Percentiles rank a stretch among this genome's conserved stretches.
phyloP scores from a whole-genome alignment of 2,888 invertebrate genomes.

The Sussaba pulchella region DNA sequence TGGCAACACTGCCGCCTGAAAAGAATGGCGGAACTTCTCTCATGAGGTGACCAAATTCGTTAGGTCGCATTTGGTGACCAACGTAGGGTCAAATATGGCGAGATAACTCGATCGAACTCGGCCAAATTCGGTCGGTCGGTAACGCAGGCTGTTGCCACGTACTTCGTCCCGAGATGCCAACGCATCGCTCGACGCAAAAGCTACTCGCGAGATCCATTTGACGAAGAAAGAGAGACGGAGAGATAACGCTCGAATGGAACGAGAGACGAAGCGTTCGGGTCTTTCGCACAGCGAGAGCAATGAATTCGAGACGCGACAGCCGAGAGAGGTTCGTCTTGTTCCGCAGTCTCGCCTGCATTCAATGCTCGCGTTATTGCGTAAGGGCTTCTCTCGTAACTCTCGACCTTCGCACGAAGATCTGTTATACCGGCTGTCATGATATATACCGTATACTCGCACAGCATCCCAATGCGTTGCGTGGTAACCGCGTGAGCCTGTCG shows the following conservation, averaged over 20 bases:
- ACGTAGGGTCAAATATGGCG: no score
- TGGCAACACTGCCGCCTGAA: no score
- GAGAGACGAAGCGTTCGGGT: constrained; percentile 3
- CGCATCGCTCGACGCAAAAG: background rate
- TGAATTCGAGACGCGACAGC: constrained; percentile 52
- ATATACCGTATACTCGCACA: background rate
- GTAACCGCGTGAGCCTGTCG: no score
- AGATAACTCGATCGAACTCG: no score
- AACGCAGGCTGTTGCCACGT: background rate
- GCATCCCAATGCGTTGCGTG: no score
- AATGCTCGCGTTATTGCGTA: constrained; percentile 26
- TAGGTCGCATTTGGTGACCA: no score
- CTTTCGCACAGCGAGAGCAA: constrained; percentile 41
- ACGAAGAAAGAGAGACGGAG: constrained; percentile 11
- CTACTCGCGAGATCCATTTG: constrained; percentile 2
- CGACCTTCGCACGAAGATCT: constrained; percentile 34
- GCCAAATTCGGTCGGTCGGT: background rate
- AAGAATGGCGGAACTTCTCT: no score
- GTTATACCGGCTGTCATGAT: constrained; percentile 9
- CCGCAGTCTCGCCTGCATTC: constrained; percentile 11
- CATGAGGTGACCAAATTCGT: no score
- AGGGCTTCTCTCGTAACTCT: constrained; percentile 25
- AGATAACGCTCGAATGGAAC: constrained; percentile 25
- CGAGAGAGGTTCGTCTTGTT: constrained; percentile 26
- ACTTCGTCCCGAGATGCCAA: background rate